These are phyloP conservation scores for Phaonia tiefii DNA, from an alignment of 2,888 invertebrate species.

Conservation along the genomic window DNA sequence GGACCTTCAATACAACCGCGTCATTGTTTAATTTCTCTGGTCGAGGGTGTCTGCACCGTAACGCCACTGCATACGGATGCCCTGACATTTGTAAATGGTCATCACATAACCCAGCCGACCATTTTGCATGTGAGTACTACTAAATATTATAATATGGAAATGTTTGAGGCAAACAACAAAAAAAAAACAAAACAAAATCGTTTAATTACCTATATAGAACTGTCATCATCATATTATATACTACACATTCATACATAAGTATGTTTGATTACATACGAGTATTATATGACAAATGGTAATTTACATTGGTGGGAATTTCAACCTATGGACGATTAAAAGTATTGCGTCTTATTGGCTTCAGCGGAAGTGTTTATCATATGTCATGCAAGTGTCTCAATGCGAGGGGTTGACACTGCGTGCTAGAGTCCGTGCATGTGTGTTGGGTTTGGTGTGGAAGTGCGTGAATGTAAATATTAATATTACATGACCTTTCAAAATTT, in stretches of 20 bases:
- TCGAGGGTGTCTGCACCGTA: constrained; percentile 94
- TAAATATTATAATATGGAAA: constrained; percentile 36
- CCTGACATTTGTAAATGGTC: constrained; percentile 96
- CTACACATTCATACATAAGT: too few species aligned
- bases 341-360: too few species aligned
- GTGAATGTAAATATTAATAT: constrained; percentile 25
- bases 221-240: too few species aligned
- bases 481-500: constrained; percentile 19
- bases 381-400: not conserved
- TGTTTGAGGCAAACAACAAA: not conserved
- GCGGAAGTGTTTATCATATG: too few species aligned
- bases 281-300: too few species aligned
- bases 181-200: too few species aligned
- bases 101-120: constrained; percentile 94
- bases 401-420: too few species aligned
- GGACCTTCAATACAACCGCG: constrained; percentile 96
- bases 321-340: too few species aligned
- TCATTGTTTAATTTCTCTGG: constrained; percentile 96
- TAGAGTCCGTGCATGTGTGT: not conserved
- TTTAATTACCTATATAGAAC: too few species aligned
- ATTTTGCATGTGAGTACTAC: constrained; percentile 87
- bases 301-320: too few species aligned
- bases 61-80: constrained; percentile 97
- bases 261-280: too few species aligned
- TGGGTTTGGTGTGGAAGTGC: not conserved